Evolutionary conservation across 2,113 vertebrate genomes (phyloP), one percentile per base, ranked within the genome.

Genomic region (Bostrychus sinensis): DNA sequence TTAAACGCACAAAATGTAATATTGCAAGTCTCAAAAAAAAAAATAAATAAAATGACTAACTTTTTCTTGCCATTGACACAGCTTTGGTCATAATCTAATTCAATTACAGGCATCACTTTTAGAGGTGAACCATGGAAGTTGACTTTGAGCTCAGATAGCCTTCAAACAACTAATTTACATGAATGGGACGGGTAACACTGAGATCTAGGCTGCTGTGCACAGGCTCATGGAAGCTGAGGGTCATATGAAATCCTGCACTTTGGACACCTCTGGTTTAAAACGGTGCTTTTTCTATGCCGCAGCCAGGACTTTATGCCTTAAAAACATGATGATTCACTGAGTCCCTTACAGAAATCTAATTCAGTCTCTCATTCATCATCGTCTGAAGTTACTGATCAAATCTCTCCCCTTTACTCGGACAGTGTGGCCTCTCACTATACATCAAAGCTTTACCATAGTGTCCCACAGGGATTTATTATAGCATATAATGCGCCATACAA

Each of bases 381-480:
- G 45, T 39, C 38, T 17, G 8, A 62, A 57, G 28, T 45, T 41
- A 34, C 28, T 62, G 8, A 37, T 54, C 7, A 32, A n/a, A 22
- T 42, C 23, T 70, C 4, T 32, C 34, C 23, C 48, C 9, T 13
- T 22, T 1, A 55, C 5, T 32, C 23, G 17, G 26, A 38, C 25
- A 42, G 7, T 7, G 26, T 2, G 3, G 59, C 5, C 42, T 23
- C 4, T 54, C 20, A 34, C 17, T 56, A 17, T 16, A 23, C 62
- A 53, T 16, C 12, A 5, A 12, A 56, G 54, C 55, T 48, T 36
- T 17, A 25, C 45, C 22, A 13, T 62, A 53, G 32, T 64, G 30
- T 73, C 70, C 56, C 70, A 9, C n/a, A 46, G 66, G 82, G 83
- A 45, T 30, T 74, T 63, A 83, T 84, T 80, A 73, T 14, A 36